These are phyloP conservation scores for Ophraella communa DNA, from an alignment of 2,888 invertebrate genomes.

Conservation along the genomic window DNA sequence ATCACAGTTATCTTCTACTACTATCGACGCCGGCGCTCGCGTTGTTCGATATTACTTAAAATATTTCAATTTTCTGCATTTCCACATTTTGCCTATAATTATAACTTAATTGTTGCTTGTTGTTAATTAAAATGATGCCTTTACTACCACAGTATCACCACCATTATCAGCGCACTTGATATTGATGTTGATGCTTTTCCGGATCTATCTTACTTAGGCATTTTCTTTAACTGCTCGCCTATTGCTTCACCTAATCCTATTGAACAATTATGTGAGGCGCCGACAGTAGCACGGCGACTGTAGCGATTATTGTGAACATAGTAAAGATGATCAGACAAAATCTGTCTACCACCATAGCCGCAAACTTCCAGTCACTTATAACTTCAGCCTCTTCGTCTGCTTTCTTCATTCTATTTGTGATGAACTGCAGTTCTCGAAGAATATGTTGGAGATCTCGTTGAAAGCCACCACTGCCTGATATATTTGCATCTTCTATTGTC, in stretches of 20 bases:
- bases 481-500: constrained; percentile 73
- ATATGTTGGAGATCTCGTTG: constrained; percentile 90
- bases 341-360: constrained; percentile 97
- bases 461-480: constrained; percentile 63
- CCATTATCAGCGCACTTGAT: background rate
- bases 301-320: constrained; percentile 90
- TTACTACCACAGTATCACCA: background rate
- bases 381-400: constrained; percentile 92
- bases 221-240: background rate
- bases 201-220: background rate
- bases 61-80: background rate
- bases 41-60: background rate
- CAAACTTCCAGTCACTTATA: constrained; percentile 97
- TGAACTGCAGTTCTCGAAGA: constrained; percentile 91
- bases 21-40: constrained; percentile 28
- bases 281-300: constrained; percentile 87
- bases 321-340: constrained; percentile 96
- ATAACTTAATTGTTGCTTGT: background rate
- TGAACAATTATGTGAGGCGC: constrained; percentile 96
- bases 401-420: constrained; percentile 92
- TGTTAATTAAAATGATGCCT: background rate
- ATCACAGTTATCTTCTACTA: constrained; percentile 55
- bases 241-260: constrained; percentile 58
- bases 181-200: constrained; percentile 2
- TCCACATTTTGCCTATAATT: background rate